Base-by-base conservation (phyloP, 2,888 invertebrate species). In the Nasonovia ribisnigri region DNA sequence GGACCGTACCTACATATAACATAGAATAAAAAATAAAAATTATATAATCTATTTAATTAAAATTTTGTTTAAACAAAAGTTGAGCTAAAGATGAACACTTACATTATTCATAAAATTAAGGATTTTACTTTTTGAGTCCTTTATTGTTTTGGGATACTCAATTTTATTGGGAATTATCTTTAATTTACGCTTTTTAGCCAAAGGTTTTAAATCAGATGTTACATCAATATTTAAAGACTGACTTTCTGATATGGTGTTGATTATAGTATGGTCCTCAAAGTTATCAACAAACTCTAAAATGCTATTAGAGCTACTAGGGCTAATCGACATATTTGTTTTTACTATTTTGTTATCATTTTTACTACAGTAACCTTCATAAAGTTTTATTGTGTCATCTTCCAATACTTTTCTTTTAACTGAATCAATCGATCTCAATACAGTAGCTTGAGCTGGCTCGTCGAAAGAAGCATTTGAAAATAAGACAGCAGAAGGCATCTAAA, bases 391-490 rank as follows among this genome's bases (percentile, higher is more conserved):
- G 51, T 90, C 90, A 87, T 90, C 77, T 87, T 93, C 90, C 24
- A 67, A 6, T 42, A 26, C 86, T 86, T 93, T 93, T 77, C 60
- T 67, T 90, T 93, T 93, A 8, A 86, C 60, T 87, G 90, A 90
- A 51, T 93, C 93, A 6, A 90, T 90, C 8, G 90, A 93, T 57
- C 93, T 90, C 13, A 93, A 42, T 16, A 93, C 93, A 87, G 90
- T 93, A 26, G 86, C 84, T 90, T 93, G 93, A 67, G 93, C 93
- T 20, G 93, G 93, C 29, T 93, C 86, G n/a, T 93, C 90, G n/a
- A 93, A 93, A 24, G 90, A 48, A 67, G 93, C 93, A 60, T 90
- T 93, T 86, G 93, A 93, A 90, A 93, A 93, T 20, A 93, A 67
- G 90, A 93, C 36, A 29, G 67, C 26, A 48, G 90, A 90, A 42